phyloP scores from a whole-genome alignment of 2,888 invertebrate species.

The Lasioglossum leucozonium region DNA sequence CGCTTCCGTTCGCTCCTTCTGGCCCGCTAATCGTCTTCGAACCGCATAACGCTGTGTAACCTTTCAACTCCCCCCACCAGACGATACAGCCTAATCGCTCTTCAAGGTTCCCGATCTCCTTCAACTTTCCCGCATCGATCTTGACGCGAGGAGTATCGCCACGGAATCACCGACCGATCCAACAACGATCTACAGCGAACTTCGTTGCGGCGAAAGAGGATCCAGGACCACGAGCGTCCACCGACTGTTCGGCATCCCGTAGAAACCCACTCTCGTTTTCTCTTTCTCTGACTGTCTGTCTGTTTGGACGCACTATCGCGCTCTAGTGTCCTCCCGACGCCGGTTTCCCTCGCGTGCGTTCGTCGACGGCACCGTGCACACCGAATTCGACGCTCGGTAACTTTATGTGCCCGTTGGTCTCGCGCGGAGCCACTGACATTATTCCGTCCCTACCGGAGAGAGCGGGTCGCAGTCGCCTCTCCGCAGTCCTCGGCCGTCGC shows the following conservation, averaged over 20 bases:
- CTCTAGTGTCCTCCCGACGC: background rate
- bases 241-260: background rate
- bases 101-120: background rate
- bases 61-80: background rate
- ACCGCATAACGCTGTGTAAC: slow-evolving; percentile 1
- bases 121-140: background rate
- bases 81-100: background rate
- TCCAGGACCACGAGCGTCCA: background rate
- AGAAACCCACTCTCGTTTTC: background rate
- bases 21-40: background rate
- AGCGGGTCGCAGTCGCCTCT: background rate
- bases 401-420: background rate
- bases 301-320: background rate
- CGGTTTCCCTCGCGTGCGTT: background rate
- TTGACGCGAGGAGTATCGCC: background rate
- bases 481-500: background rate
- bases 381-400: background rate
- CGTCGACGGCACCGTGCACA: background rate
- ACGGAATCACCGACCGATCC: background rate
- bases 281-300: background rate
- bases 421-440: background rate
- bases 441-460: background rate
- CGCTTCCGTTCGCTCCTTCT: background rate
- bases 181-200: background rate
- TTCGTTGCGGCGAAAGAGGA: background rate